Evolutionary conservation across 2,113 vertebrate species (phyloP), one percentile per base, ranked within the genome.

Genomic region (Marmota flaviventris): DNA sequence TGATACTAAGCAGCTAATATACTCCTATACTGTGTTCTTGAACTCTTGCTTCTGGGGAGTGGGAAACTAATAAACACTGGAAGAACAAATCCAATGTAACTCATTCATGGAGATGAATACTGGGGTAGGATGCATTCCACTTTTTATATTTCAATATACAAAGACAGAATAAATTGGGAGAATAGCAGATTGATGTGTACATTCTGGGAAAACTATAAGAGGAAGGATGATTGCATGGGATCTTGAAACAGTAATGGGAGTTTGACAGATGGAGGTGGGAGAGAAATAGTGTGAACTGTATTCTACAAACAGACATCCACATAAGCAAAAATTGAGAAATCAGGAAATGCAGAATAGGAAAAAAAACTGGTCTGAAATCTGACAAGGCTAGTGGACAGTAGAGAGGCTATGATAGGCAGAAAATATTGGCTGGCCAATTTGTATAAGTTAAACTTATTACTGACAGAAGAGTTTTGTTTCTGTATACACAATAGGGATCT

Each of bases 51-150:
- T 96, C 29, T 73, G 5, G 48, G 69, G 42, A 82, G 89, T 73
- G 11, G 16, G 18, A 24, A 93, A 78, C 93, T 69, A 93, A 82
- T 95, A 93, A 77, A 83, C 6, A 69, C 2, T 63, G 39, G 58
- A 1, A 51, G 85, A 92, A 67, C 2, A 87, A 92, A 92, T 73
- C 75, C 24, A 92, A 39, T 77, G 81, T 25, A 65, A 56, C 10
- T 61, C 73, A n/a, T 63, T 76, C 17, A 11, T 75, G 2, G 24
- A 61, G 1, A 85, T 73, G 32, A 89, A 56, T 58, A 27, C 9
- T 22, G 22, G 9, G 14, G 4, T 39, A 4, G 92, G 24, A 77
- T 67, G 27, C 2, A 8, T 67, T 69, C 39, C 8, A 56, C 5
- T 20, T 85, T 83, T 77, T 39, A 4, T 45, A 69, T 56, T 93